Evolutionary conservation across 64 coral and sea anemone species (phyloP), one percentile per base, ranked within the genome.

Genomic region (Hydrozoanthus tunicans): DNA sequence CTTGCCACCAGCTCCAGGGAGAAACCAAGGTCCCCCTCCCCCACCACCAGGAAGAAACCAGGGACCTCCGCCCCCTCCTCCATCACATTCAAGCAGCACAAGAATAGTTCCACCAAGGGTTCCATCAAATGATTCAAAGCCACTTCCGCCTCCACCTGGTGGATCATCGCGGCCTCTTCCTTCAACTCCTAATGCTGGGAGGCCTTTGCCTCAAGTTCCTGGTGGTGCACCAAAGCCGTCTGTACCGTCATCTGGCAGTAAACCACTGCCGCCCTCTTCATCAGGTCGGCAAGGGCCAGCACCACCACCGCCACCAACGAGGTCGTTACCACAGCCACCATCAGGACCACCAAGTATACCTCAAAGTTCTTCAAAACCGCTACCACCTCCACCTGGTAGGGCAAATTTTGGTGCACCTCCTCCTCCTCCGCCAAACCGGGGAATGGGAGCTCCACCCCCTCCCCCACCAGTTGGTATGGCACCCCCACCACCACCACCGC

Each of bases 401-500:
- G 75, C 62, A 60, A 81, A 32, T 51, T 11, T 69, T n/a, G 74
- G 65, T 94, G 88, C 69, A 3, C 89, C 91, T 8, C 93, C 93
- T n/a, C 93, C 93, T 51, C 93, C 93, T 63, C 94, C 94, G 24
- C 76, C 79, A 70, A 94, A 58, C 12, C 73, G 78, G 43, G 69
- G 75, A 24, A 74, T 70, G 69, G 83, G 81, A 56, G 15, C 90
- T 20, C 78, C 82, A 89, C 80, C 92, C 24, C 93, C 95, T 51
- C 89, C 83, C 52, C 89, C 81, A 7, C 24, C 43, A 10, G 59
- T 79, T 61, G 59, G 85, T 73, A 67, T 56, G 59, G 77, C 75
- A 13, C 90, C 90, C 54, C 95, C 95, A 25, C 92, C 92, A 83
- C 92, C 95, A 92, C 96, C 93, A 20, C 7, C 52, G 12, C 32